Conservation (phyloP, 2,113 vertebrate species). For the Tapirus terrestris region DNA sequence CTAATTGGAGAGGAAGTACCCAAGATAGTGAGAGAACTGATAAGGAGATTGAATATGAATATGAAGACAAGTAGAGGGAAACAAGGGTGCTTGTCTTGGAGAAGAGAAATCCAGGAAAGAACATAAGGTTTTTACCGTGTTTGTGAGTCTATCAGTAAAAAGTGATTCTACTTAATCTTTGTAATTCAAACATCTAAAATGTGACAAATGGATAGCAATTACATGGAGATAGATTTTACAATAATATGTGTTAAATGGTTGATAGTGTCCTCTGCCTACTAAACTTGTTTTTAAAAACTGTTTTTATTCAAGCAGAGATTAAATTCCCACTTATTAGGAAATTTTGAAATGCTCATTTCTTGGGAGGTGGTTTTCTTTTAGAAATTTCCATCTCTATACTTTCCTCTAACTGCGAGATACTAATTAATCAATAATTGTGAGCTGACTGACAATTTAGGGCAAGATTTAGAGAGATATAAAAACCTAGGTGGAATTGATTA, state of each 20-base stretch:
- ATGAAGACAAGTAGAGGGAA: neutral
- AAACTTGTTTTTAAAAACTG: neutral
- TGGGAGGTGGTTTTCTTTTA: neutral
- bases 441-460: neutral
- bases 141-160: neutral
- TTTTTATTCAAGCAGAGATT: neutral
- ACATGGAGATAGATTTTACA: neutral
- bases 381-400: neutral
- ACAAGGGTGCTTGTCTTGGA: neutral
- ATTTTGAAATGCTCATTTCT: neutral
- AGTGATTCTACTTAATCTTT: neutral
- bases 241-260: neutral
- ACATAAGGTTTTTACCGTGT: neutral
- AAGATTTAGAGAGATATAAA: neutral
- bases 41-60: neutral
- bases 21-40: neutral
- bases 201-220: neutral
- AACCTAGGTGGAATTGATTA: neutral
- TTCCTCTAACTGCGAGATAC: neutral
- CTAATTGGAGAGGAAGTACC: neutral
- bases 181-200: neutral
- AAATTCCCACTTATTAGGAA: neutral
- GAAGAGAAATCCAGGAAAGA: neutral
- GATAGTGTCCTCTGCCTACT: neutral
- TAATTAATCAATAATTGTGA: neutral